A percentile compares a stretch with the other conserved stretches of the same genome.
Evolutionary conservation across 2,888 invertebrate species (phyloP).

Genomic region (Drosophila aldrichi): DNA sequence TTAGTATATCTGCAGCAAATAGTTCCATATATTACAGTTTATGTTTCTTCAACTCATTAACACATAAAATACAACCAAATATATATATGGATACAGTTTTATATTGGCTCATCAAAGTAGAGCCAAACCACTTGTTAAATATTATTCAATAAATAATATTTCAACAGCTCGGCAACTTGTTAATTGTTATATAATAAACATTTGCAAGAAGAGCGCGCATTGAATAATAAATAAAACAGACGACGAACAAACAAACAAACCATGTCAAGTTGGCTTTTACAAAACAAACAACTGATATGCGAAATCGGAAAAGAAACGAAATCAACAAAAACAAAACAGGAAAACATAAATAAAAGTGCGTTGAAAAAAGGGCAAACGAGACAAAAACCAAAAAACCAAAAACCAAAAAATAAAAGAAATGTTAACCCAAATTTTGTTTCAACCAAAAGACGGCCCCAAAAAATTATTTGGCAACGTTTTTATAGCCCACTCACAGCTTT

Average conservation of each 20-base stretch:
- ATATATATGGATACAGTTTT: not conserved
- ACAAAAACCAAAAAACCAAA: constrained; percentile 20
- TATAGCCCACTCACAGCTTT: constrained; percentile 62
- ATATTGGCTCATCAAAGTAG: not conserved
- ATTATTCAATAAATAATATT: constrained; percentile 58
- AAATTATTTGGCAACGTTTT: constrained; percentile 79
- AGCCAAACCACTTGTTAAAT: constrained; percentile 16
- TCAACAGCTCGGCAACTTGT: constrained; percentile 51
- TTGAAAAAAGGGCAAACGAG: constrained; percentile 66
- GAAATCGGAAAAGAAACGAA: constrained; percentile 49
- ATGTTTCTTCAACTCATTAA: not conserved
- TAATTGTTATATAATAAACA: constrained; percentile 69
- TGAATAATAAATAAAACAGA: constrained; percentile 67
- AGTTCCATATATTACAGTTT: not conserved
- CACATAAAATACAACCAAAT: not conserved
- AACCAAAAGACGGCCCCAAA: constrained; percentile 57
- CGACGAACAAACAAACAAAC: constrained; percentile 35
- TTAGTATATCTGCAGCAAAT: not conserved
- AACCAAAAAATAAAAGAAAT: constrained; percentile 25
- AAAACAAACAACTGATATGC: constrained; percentile 42
- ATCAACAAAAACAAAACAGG: constrained; percentile 51
- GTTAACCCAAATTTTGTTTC: constrained; percentile 74
- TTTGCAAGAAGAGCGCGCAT: constrained; percentile 49
- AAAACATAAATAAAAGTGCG: constrained; percentile 76
- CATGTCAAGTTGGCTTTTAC: constrained; percentile 69